phyloP scores from a whole-genome alignment of 1,140 invertebrate genomes.

The Caerostris extrusa region DNA sequence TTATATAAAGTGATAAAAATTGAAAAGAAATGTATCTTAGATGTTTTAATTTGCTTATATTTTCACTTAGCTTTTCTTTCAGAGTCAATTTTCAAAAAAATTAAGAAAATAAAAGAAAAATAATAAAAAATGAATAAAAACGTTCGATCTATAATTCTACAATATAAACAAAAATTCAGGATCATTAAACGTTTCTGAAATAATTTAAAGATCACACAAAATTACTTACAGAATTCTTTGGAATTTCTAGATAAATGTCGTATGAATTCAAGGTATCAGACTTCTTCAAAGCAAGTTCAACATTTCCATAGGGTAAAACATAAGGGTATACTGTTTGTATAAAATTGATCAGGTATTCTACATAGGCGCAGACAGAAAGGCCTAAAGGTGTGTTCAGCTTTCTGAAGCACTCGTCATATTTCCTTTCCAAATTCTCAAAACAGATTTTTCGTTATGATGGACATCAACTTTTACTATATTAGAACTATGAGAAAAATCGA shows the following conservation, averaged over 20 bases:
- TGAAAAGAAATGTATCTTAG: no score
- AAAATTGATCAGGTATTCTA: conserved; percentile 45
- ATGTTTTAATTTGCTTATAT: no score
- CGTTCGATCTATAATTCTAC: no score
- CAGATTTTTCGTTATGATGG: conserved; percentile 35
- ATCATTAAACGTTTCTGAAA: no score
- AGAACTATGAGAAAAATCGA: conserved; percentile 10
- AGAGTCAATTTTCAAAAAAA: no score
- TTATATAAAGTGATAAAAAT: no score
- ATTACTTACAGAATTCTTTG: conserved; percentile 54
- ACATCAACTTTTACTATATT: conserved; percentile 55
- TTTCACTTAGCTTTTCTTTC: no score
- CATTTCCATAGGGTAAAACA: conserved; percentile 31
- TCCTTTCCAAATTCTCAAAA: conserved; percentile 52
- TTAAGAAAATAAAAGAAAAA: no score
- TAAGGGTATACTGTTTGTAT: conserved; percentile 38
- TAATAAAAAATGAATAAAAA: no score
- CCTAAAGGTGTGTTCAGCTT: conserved; percentile 57
- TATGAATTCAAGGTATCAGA: conserved; percentile 17
- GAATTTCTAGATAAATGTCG: conserved; percentile 40
- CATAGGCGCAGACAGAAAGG: background rate
- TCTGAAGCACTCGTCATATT: conserved; percentile 50
- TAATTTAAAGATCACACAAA: background rate
- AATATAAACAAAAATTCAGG: no score
- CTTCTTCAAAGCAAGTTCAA: conserved; percentile 64